These are phyloP conservation scores for Fragum sueziense DNA, from an alignment of 2,888 invertebrate genomes.

Conservation along the genomic window DNA sequence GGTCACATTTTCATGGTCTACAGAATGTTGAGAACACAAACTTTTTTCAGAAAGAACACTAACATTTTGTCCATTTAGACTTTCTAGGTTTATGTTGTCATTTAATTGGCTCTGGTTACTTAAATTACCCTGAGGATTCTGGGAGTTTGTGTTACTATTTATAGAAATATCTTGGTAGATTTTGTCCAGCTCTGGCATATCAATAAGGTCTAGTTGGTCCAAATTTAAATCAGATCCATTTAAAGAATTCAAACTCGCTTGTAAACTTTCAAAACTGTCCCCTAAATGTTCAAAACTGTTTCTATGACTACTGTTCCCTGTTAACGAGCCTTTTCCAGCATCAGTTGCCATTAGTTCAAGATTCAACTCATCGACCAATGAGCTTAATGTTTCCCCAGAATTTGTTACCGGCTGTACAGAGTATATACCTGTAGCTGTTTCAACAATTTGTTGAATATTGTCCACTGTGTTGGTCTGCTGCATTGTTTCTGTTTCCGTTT, in stretches of 20 bases:
- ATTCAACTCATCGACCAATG: slow-evolving; percentile 24
- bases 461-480: background rate
- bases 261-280: slow-evolving; percentile 57
- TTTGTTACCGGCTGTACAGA: background rate
- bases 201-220: slow-evolving; percentile 74
- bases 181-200: slow-evolving; percentile 76
- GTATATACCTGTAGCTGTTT: background rate
- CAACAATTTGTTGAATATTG: slow-evolving; percentile 5
- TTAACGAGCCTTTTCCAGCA: slow-evolving; percentile 29
- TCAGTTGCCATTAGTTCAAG: slow-evolving; percentile 31
- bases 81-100: background rate
- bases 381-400: slow-evolving; percentile 23
- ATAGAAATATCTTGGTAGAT: slow-evolving; percentile 64
- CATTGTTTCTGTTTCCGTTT: background rate
- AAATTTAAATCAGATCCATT: slow-evolving; percentile 76
- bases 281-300: slow-evolving; percentile 41
- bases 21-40: slow-evolving; percentile 10
- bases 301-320: slow-evolving; percentile 2
- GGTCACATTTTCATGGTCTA: background rate
- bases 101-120: slow-evolving; percentile 9
- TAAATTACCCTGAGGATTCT: slow-evolving; percentile 20
- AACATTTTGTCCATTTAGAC: background rate
- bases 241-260: slow-evolving; percentile 58
- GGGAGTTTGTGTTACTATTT: slow-evolving; percentile 23
- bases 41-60: background rate